Conservation (phyloP, 2,888 invertebrate genomes). For the Acanthosepion lycidas region DNA sequence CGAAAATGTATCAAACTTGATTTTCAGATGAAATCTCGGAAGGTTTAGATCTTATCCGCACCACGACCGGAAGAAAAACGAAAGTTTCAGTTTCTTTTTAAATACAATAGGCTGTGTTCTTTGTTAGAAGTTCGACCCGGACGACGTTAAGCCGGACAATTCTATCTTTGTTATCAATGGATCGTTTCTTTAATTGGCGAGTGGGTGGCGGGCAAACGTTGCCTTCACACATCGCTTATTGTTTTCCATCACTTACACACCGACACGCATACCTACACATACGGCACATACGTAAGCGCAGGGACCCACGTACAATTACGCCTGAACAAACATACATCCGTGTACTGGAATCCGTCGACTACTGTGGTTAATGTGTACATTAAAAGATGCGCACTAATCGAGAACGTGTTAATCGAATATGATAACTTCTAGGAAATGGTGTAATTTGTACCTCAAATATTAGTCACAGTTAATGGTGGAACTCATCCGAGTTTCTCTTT, state of each 20-base stretch:
- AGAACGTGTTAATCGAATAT: too few relatives aligned
- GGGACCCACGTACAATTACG: not conserved
- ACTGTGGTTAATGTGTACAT: too few relatives aligned
- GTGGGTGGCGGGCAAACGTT: not conserved
- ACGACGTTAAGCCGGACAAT: not conserved
- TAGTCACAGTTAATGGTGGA: too few relatives aligned
- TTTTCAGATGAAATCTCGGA: not conserved
- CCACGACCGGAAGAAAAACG: not conserved
- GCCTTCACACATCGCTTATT: not conserved
- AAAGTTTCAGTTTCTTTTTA: not conserved
- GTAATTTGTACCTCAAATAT: too few relatives aligned
- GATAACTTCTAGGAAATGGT: too few relatives aligned
- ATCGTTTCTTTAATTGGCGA: not conserved
- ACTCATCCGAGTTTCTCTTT: too few relatives aligned
- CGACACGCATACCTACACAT: not conserved
- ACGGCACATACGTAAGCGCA: not conserved
- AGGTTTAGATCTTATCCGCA: not conserved
- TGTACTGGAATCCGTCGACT: not conserved
- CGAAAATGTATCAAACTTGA: not conserved
- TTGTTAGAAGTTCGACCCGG: not conserved
- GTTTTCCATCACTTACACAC: not conserved
- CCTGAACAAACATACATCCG: not conserved
- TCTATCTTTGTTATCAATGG: not conserved
- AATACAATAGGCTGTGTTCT: not conserved
- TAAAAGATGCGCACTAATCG: too few relatives aligned